Evolutionary conservation across 2,797 vertebrate species (phyloP).

Genomic region (Poeciliopsis infans): DNA sequence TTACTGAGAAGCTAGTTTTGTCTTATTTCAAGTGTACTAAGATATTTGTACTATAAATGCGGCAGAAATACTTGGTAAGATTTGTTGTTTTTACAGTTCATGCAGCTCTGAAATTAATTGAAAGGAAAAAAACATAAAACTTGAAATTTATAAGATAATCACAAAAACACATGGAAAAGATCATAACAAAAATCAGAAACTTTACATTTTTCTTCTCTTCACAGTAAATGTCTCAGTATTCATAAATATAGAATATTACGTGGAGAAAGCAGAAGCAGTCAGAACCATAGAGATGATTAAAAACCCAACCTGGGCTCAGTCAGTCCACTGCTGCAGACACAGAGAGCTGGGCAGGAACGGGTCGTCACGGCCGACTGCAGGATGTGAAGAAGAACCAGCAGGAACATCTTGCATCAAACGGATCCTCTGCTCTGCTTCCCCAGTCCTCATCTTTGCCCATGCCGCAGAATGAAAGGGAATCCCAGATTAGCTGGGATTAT

Average conservation of each 20-base stretch:
- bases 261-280: background rate
- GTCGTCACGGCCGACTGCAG: slow-evolving; percentile 68
- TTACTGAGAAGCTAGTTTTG: no score
- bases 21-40: no score
- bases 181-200: background rate
- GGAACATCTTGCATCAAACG: slow-evolving; percentile 78
- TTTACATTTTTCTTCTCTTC: background rate
- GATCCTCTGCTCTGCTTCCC: slow-evolving; percentile 18
- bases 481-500: slow-evolving; percentile 80
- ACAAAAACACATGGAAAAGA: background rate
- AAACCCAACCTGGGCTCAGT: slow-evolving; percentile 84
- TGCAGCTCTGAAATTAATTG: background rate
- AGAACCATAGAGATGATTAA: slow-evolving; percentile 31
- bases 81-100: no score
- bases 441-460: slow-evolving; percentile 38
- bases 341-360: slow-evolving; percentile 84
- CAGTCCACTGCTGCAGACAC: slow-evolving; percentile 82
- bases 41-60: no score
- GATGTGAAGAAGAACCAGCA: slow-evolving; percentile 76
- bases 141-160: background rate
- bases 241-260: background rate
- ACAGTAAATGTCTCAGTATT: background rate
- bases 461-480: slow-evolving; percentile 63
- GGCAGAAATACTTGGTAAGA: no score
- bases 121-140: background rate